Evolutionary conservation across 2,888 invertebrate genomes (phyloP), one percentile per base, ranked within the genome.

Genomic region (Macrophya alboannulata): DNA sequence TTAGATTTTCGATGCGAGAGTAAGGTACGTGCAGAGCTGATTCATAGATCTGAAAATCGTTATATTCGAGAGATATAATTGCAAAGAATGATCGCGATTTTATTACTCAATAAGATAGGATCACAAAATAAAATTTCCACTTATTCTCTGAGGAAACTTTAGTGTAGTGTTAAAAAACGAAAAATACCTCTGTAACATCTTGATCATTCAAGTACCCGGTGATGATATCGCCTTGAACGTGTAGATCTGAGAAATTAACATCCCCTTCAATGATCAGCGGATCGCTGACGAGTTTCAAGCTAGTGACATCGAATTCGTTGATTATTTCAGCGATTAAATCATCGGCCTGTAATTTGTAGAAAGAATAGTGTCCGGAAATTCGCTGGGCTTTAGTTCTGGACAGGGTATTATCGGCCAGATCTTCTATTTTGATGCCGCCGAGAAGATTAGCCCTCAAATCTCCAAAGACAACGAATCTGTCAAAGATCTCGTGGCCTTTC

Each of bases 211-310:
- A 55, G 0, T 76, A 87, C 45, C 84, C 86, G 10, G 89, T 89
- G 45, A 55, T 77, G 12, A 91, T 84, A 45, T 91, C 87, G 10
- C 89, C 88, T 76, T 89, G 72, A 8, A 90, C 87, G 2, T 86
- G 55, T 6, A 93, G 86, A 71, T 90, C 81, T 0, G 88, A 86
- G 65, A 93, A 93, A 1, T 87, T 87, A 17, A 91, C 86, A 43
- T 92, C 86, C 0, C 89, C 89, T 3, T 85, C 55, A 59, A 92
- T 85, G 62, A 84, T 81, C 25, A 92, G 12, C 72, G 90, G 86
- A 4, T 87, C 87, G 81, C 91, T 90, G 17, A 88, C 86, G 87
- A 90, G 91, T 51, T 87, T 85, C 9, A 92, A 85, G 15, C 89
- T 45, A 1, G 87, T 86, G 4, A 87, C 79, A 25, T 88, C 48